These are phyloP conservation scores for Epinephelus awoara DNA, from an alignment of 2,797 vertebrate species.

Conservation along the genomic window DNA sequence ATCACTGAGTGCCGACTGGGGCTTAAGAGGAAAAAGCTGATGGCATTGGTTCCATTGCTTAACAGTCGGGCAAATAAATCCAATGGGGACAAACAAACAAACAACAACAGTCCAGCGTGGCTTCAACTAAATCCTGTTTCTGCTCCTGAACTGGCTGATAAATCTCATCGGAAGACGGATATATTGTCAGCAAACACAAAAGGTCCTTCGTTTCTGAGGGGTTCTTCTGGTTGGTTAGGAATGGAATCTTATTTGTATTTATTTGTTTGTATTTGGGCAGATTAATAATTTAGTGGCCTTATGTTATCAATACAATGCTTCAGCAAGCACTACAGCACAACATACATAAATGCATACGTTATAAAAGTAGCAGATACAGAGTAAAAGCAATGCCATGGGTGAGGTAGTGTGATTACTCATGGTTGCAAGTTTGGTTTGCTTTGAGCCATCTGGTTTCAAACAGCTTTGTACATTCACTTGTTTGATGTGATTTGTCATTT, in stretches of 20 bases:
- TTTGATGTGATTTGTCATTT: constrained; percentile 3
- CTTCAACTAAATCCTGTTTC: constrained; percentile 19
- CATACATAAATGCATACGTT: too few relatives aligned
- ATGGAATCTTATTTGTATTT: background rate
- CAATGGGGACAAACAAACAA: constrained; percentile 26
- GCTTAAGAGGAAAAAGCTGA: constrained; percentile 3
- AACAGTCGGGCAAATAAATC: constrained; percentile 25
- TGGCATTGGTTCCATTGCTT: constrained; percentile 1
- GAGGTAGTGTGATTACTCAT: too few relatives aligned
- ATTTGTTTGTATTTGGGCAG: too few relatives aligned
- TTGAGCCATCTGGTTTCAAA: too few relatives aligned
- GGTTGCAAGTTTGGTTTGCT: too few relatives aligned
- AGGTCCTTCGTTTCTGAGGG: background rate
- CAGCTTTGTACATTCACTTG: too few relatives aligned
- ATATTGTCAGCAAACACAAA: constrained; percentile 11
- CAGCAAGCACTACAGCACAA: too few relatives aligned
- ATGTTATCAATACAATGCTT: too few relatives aligned
- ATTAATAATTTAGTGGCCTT: too few relatives aligned
- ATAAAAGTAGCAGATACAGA: too few relatives aligned
- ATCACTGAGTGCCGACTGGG: constrained; percentile 17
- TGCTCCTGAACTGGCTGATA: constrained; percentile 1
- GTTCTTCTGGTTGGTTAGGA: background rate
- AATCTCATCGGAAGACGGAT: background rate
- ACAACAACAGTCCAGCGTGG: constrained; percentile 1
- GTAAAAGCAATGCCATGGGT: too few relatives aligned